phyloP scores from a whole-genome alignment of 1,140 invertebrate genomes.

The Cydia pomonella region DNA sequence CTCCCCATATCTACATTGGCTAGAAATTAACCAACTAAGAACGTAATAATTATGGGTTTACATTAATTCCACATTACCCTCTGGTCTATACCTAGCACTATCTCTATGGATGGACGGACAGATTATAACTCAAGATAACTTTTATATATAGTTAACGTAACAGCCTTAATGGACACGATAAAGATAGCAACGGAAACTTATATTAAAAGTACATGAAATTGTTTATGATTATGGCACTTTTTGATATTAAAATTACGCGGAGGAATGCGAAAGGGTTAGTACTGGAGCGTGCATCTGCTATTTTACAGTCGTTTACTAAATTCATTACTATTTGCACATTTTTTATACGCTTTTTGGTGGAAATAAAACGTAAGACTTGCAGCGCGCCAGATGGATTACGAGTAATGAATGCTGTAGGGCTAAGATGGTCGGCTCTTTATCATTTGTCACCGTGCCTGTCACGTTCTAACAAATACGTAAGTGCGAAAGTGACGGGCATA shows the following conservation, averaged over 20 bases:
- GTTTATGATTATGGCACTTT: conserved; percentile 19
- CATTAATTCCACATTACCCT: conserved; percentile 20
- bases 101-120: conserved; percentile 7
- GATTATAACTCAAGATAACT: conserved; percentile 33
- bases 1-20: conserved; percentile 1
- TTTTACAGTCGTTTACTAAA: neutral
- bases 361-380: too few relatives aligned
- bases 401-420: too few relatives aligned
- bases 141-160: conserved; percentile 30
- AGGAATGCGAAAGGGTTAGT: neutral
- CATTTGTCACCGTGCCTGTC: too few relatives aligned
- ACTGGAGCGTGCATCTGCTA: neutral
- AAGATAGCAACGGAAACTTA: conserved; percentile 16
- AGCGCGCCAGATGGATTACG: too few relatives aligned
- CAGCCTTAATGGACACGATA: conserved; percentile 15
- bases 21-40: conserved; percentile 10
- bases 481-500: too few relatives aligned
- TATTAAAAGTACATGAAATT: conserved; percentile 19
- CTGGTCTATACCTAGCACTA: conserved; percentile 22
- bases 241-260: conserved; percentile 6
- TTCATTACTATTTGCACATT: neutral
- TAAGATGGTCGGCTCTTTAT: too few relatives aligned
- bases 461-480: too few relatives aligned
- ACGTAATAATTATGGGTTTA: conserved; percentile 28
- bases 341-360: neutral